Percentiles rank a stretch among this genome's conserved stretches.
Evolutionary conservation across 1,140 invertebrate genomes (phyloP).

Genomic region (Wasmannia auropunctata): DNA sequence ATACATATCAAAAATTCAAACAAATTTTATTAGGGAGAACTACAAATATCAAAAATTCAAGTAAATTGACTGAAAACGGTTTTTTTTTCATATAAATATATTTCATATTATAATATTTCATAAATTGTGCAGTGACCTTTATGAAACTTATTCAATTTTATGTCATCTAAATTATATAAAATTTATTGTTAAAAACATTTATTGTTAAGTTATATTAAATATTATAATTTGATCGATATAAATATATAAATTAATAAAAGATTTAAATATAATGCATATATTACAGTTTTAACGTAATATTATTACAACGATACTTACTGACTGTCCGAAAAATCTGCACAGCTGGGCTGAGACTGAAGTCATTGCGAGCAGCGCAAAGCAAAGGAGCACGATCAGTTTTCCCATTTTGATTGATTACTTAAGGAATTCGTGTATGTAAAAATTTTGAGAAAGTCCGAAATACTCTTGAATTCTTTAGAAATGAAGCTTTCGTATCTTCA

Average conservation of each 20-base stretch:
- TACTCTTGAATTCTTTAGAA: neutral
- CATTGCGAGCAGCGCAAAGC: slow-evolving; percentile 43
- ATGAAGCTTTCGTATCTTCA: slow-evolving; percentile 10
- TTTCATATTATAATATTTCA: no score
- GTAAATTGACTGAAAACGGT: no score
- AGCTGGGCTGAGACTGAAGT: slow-evolving; percentile 15
- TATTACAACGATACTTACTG: slow-evolving; percentile 57
- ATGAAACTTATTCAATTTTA: no score
- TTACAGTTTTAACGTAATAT: no score
- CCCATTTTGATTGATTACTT: slow-evolving; percentile 61
- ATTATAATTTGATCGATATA: neutral
- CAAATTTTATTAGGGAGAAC: no score
- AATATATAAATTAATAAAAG: neutral
- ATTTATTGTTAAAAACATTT: neutral
- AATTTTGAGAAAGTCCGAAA: neutral
- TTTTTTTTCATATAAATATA: no score
- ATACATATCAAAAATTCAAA: no score
- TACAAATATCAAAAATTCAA: no score
- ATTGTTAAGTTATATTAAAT: neutral
- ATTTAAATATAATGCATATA: no score
- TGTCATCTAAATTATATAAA: no score
- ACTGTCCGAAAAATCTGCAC: slow-evolving; percentile 36
- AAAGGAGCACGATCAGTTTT: slow-evolving; percentile 61
- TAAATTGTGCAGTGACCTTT: no score
- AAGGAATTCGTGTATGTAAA: neutral